phyloP scores from a whole-genome alignment of 2,797 vertebrate genomes.

The Crossoptilon crossoptilon region DNA sequence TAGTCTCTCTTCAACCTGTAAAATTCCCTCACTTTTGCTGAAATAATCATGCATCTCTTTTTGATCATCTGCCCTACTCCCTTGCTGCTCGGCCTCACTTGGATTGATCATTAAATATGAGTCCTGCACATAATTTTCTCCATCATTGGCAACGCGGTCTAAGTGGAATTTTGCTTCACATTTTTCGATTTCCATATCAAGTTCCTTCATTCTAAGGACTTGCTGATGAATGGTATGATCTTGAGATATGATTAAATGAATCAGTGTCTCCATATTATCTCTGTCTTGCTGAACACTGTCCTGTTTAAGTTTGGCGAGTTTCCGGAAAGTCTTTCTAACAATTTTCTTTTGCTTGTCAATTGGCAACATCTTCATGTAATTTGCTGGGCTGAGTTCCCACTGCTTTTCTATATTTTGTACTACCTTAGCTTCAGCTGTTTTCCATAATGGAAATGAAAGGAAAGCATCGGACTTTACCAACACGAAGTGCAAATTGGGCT shows the following conservation, averaged over 20 bases:
- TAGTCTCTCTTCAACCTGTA: conserved; percentile 86
- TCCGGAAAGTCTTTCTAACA: conserved; percentile 95
- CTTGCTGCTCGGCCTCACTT: conserved; percentile 54
- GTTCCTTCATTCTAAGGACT: conserved; percentile 87
- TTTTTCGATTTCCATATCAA: conserved; percentile 89
- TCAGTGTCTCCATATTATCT: conserved; percentile 86
- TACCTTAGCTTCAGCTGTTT: conserved; percentile 80
- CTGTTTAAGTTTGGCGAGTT: conserved; percentile 92
- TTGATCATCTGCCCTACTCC: conserved; percentile 19
- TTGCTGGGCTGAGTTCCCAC: conserved; percentile 83
- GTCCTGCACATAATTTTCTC: conserved; percentile 81
- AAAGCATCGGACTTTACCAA: conserved; percentile 90
- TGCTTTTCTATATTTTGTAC: conserved; percentile 80
- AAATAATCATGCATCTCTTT: conserved; percentile 81
- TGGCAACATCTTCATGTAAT: conserved; percentile 86
- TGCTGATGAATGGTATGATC: conserved; percentile 94
- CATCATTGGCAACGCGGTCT: conserved; percentile 76
- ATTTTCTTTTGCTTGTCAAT: conserved; percentile 92
- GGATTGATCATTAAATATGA: conserved; percentile 73
- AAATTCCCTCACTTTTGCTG: conserved; percentile 80
- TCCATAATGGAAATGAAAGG: conserved; percentile 84
- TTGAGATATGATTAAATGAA: conserved; percentile 92
- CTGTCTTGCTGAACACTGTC: conserved; percentile 81
- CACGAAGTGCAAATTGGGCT: conserved; percentile 88
- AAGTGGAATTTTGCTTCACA: conserved; percentile 82